Conservation (phyloP, 2,888 invertebrate genomes). For the Hemicrepidius hirtus region DNA sequence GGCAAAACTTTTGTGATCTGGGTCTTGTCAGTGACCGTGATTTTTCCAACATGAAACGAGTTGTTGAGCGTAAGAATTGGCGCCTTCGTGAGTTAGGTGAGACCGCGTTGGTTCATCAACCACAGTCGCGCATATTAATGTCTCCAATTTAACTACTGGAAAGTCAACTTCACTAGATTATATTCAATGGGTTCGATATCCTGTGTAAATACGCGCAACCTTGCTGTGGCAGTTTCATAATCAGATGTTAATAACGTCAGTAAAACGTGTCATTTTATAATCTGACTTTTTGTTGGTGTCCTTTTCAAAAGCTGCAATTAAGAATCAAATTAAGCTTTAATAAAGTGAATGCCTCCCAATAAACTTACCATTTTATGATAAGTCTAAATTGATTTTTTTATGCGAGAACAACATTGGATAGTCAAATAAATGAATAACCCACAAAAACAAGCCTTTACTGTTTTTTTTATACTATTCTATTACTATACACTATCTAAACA, state of each 20-base stretch:
- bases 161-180: conserved; percentile 45
- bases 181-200: conserved; percentile 45
- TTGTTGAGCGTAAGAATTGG: conserved; percentile 33
- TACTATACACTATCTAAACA: no score
- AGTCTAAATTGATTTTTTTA: not conserved
- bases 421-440: not conserved
- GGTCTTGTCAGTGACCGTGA: conserved; percentile 33
- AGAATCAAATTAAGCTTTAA: conserved; percentile 1
- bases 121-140: conserved; percentile 44
- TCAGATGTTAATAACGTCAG: conserved; percentile 29
- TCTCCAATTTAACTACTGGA: conserved; percentile 50
- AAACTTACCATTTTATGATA: not conserved
- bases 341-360: not conserved
- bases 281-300: conserved; percentile 1
- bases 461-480: no score
- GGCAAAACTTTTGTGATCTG: conserved; percentile 14
- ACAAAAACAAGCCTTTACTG: not conserved
- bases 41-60: conserved; percentile 41
- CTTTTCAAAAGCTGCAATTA: conserved; percentile 1
- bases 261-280: conserved; percentile 26
- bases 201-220: conserved; percentile 37
- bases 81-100: conserved; percentile 36
- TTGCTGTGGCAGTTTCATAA: conserved; percentile 29
- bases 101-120: conserved; percentile 29
- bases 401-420: not conserved